Percentiles rank a stretch among this genome's conserved stretches.
Evolutionary conservation across 2,888 invertebrate species (phyloP).

Genomic region (Amiota communis): DNA sequence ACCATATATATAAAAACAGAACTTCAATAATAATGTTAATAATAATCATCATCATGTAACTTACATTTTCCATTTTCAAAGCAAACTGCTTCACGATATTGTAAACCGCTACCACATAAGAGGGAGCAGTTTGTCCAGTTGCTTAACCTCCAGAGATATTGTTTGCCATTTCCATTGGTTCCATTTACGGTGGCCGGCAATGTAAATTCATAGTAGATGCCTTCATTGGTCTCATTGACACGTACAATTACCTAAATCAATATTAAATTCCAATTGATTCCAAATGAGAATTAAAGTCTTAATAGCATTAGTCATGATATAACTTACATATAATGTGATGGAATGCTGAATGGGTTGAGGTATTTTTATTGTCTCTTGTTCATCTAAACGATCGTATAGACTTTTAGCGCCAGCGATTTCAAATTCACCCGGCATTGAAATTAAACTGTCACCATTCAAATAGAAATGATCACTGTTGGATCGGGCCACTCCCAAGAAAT

Average conservation of each 20-base stretch:
- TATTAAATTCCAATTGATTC: background rate
- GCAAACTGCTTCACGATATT: conserved; percentile 75
- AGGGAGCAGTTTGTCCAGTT: conserved; percentile 88
- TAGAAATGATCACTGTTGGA: conserved; percentile 81
- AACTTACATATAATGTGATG: conserved; percentile 84
- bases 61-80: conserved; percentile 74
- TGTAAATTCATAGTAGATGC: conserved; percentile 88
- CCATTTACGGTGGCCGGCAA: conserved; percentile 73
- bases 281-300: background rate
- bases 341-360: conserved; percentile 87
- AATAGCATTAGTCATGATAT: background rate
- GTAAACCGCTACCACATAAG: conserved; percentile 85
- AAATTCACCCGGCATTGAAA: conserved; percentile 85
- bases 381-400: conserved; percentile 84
- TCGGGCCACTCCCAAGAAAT: conserved; percentile 86
- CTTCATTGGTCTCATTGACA: conserved; percentile 83
- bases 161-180: conserved; percentile 75
- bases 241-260: conserved; percentile 79
- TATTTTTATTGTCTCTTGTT: conserved; percentile 86
- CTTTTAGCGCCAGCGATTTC: conserved; percentile 85
- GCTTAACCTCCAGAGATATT: conserved; percentile 83
- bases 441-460: conserved; percentile 84
- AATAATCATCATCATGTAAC: conserved; percentile 40
- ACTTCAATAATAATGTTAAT: background rate
- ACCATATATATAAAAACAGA: background rate